phyloP scores from a whole-genome alignment of 2,888 invertebrate species.

The Erannis defoliaria region DNA sequence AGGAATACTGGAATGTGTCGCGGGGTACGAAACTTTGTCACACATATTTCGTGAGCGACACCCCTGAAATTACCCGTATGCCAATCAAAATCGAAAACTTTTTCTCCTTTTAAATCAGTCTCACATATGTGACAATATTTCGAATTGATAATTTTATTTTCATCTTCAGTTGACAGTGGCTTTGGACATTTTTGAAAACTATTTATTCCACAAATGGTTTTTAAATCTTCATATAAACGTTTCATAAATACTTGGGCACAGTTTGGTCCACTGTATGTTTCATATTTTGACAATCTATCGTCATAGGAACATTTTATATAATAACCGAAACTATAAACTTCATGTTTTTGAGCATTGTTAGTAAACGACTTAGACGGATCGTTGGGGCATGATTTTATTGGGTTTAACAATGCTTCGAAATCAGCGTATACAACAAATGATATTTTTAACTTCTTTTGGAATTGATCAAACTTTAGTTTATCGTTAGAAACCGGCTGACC shows the following conservation, averaged over 20 bases:
- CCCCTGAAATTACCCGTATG: constrained; percentile 48
- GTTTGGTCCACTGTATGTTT: not conserved
- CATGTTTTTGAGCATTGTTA: not conserved
- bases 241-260: constrained; percentile 6
- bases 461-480: not conserved
- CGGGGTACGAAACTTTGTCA: constrained; percentile 17
- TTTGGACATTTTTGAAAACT: not conserved
- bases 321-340: constrained; percentile 11
- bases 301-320: constrained; percentile 43
- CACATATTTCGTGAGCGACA: constrained; percentile 47
- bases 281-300: constrained; percentile 16
- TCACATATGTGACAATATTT: constrained; percentile 14
- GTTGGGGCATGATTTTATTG: not conserved
- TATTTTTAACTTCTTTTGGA: constrained; percentile 6
- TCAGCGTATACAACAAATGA: constrained; percentile 9
- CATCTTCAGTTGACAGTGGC: not conserved
- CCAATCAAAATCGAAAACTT: constrained; percentile 40
- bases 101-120: constrained; percentile 19
- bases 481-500: not conserved
- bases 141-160: not conserved
- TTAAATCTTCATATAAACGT: not conserved
- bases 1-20: constrained; percentile 7
- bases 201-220: not conserved
- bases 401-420: constrained; percentile 4
- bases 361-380: constrained; percentile 2